A percentile compares a stretch with the other conserved stretches of the same genome.
Conservation (phyloP, 2,113 vertebrate species). For the Maccullochella peelii region DNA sequence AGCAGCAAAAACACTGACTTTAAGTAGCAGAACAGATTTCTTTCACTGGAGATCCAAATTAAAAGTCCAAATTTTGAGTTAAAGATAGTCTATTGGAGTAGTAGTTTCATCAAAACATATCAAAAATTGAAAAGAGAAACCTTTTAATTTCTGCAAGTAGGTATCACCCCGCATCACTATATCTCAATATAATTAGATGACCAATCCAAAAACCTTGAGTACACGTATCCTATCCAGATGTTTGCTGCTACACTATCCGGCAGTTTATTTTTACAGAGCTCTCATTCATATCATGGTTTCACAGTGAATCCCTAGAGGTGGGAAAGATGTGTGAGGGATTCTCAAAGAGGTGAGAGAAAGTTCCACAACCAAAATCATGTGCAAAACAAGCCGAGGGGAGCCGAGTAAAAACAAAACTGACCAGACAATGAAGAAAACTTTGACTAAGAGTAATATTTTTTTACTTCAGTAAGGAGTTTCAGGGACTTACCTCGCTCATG, state of each 20-base stretch:
- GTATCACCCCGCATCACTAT: not conserved
- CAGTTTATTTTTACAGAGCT: conserved; percentile 68
- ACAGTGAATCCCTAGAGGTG: conserved; percentile 68
- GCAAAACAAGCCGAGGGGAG: conserved; percentile 51
- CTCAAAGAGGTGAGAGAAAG: conserved; percentile 70
- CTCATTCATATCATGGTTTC: conserved; percentile 71
- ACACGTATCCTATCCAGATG: not conserved
- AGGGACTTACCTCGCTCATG: conserved; percentile 73
- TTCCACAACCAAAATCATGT: conserved; percentile 57
- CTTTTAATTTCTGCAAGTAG: not conserved
- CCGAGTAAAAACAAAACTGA: not conserved
- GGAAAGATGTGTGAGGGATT: conserved; percentile 69
- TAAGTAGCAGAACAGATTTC: not conserved
- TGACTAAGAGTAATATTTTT: not conserved
- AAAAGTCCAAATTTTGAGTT: not conserved
- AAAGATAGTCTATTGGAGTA: not conserved
- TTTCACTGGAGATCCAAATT: not conserved
- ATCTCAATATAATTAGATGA: not conserved
- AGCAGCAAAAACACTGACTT: not conserved
- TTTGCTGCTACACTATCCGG: conserved; percentile 45
- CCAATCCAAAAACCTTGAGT: not conserved
- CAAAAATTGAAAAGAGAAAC: not conserved
- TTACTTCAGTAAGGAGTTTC: conserved; percentile 6
- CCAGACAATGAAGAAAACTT: not conserved
- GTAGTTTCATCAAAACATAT: not conserved